Evolutionary conservation across 2,113 vertebrate genomes (phyloP), one percentile per base, ranked within the genome.

Genomic region (Sapayoa aenigma): DNA sequence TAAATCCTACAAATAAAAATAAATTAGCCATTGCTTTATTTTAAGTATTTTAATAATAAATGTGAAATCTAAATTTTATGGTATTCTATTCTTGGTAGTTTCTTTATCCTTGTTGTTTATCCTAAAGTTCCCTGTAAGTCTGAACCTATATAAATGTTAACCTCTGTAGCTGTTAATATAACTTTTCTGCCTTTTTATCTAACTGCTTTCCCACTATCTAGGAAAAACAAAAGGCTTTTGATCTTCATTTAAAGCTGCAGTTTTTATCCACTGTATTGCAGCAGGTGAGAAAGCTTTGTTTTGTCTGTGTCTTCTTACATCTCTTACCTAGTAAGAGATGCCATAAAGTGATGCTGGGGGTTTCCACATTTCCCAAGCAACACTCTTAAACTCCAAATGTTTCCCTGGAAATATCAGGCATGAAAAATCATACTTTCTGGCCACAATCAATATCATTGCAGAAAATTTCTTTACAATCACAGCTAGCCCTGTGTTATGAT

Each of bases 251-350:
- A 97, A 98, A 97, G 97, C 98, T 98, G 89, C 97, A 98, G 96
- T 98, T 98, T 97, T 98, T 98, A 96, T 97, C 98, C 89, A 98
- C 98, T 97, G 95, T 98, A 82, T 97, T 99, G 92, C 98, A 98
- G 93, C 98, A 98, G 98, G 98, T 98, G 98, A 98, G 98, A 97
- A 83, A 66, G 39, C 44, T 94, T 66, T 84, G 27, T 92, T 91
- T 93, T 80, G 35, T 94, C 69, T 91, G n/a, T 72, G 79, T 87
- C 63, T 79, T 92, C 69, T 87, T 74, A 39, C 80, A 94, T 93
- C 91, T 82, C 72, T 55, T 88, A 75, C 5, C 1, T 9, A 31
- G 39, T 93, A 93, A 94, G 86, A 90, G 93, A 93, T 94, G 93
- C 84, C 52, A 14, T 77, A 49, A 93, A 35, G n/a, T 91, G 88